A percentile compares a stretch with the other conserved stretches of the same genome.
These are phyloP conservation scores for Miniopterus natalensis DNA, from an alignment of 2,113 vertebrate genomes.

Conservation along the genomic window DNA sequence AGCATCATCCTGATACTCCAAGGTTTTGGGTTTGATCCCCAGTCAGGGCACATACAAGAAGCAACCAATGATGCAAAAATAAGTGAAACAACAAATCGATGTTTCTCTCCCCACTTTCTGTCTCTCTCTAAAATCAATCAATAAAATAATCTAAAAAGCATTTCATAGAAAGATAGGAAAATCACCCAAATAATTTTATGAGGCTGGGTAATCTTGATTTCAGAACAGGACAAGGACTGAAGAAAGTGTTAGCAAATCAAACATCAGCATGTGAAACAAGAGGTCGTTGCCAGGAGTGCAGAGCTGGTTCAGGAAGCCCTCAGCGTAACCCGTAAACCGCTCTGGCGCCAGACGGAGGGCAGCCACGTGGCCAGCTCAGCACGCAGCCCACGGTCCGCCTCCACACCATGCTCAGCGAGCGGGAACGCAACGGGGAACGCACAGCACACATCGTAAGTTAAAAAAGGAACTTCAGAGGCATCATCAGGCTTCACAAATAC, in stretches of 20 bases:
- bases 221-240: not conserved
- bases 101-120: no score
- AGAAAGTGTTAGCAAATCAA: not conserved
- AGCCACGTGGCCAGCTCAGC: rapidly evolving
- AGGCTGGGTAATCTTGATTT: not conserved
- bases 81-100: no score
- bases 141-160: no score
- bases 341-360: not conserved
- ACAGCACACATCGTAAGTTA: no score
- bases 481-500: rapidly evolving
- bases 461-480: not conserved
- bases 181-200: not conserved
- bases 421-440: rapidly evolving
- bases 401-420: not conserved
- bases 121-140: no score
- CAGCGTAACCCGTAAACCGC: no score
- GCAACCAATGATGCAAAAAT: no score
- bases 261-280: no score
- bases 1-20: no score
- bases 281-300: no score
- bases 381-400: not conserved
- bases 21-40: no score
- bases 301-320: not conserved
- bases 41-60: no score
- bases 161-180: not conserved